Percentiles rank a stretch among this genome's conserved stretches.
Evolutionary conservation across 2,888 invertebrate species (phyloP).

Genomic region (Tenthredo notha): DNA sequence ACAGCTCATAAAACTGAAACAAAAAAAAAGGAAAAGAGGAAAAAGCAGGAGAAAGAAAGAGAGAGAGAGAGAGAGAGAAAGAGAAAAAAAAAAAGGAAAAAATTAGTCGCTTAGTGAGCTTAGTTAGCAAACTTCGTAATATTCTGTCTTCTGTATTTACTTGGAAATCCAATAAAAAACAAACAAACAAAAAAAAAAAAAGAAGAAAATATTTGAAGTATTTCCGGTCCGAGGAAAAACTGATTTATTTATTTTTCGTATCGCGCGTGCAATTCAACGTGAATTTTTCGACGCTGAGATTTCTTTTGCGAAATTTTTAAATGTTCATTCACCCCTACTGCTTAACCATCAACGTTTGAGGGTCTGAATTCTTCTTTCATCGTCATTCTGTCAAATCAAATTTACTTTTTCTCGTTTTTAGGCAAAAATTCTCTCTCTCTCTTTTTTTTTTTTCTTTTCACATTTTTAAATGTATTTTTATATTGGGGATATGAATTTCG

Average conservation of each 20-base stretch:
- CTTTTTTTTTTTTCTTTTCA: background rate
- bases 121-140: background rate
- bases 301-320: background rate
- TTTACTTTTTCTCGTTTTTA: background rate
- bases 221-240: background rate
- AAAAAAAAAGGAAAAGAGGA: background rate
- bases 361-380: background rate
- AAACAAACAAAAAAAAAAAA: background rate
- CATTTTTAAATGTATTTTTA: background rate
- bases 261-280: background rate
- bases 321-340: background rate
- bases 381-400: background rate
- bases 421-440: background rate
- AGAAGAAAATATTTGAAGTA: background rate
- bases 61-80: too few species aligned
- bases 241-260: background rate
- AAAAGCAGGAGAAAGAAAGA: background rate
- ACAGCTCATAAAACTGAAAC: background rate
- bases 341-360: background rate
- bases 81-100: background rate
- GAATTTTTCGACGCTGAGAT: background rate
- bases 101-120: slow-evolving; percentile 22
- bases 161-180: background rate
- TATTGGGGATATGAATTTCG: background rate
- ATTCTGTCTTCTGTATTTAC: background rate